A percentile compares a stretch with the other conserved stretches of the same genome.
Evolutionary conservation across 2,888 invertebrate genomes (phyloP).

Genomic region (Pterostichus niger): DNA sequence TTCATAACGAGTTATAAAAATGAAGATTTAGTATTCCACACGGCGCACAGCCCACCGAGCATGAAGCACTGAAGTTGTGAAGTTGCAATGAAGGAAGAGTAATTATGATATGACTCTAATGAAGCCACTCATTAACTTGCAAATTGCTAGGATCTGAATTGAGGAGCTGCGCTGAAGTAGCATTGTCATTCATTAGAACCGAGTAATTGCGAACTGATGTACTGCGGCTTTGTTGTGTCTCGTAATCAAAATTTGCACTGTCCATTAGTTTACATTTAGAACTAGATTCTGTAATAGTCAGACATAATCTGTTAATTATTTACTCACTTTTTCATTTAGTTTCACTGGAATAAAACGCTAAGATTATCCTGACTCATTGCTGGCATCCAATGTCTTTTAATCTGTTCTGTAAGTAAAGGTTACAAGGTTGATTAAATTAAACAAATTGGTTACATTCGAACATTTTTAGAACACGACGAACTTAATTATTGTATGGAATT

Average conservation of each 20-base stretch:
- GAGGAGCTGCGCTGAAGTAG: constrained; percentile 28
- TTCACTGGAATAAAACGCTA: background rate
- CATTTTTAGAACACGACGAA: too few relatives aligned
- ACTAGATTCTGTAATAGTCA: background rate
- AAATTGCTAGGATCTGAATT: constrained; percentile 55
- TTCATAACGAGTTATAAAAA: constrained; percentile 27
- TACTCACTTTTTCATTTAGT: background rate
- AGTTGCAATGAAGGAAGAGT: constrained; percentile 34
- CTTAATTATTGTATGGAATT: too few relatives aligned
- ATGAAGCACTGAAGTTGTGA: background rate
- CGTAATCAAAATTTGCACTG: constrained; percentile 29
- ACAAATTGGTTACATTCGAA: background rate
- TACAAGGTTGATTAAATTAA: constrained; percentile 5
- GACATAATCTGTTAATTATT: background rate
- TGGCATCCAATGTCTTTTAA: background rate
- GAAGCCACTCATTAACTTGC: constrained; percentile 61
- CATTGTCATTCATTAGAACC: constrained; percentile 47
- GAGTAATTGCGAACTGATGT: constrained; percentile 31
- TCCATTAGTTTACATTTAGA: constrained; percentile 20
- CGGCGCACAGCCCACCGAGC: background rate
- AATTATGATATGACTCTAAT: constrained; percentile 60
- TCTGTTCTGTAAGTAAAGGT: background rate
- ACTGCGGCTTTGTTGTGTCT: constrained; percentile 18
- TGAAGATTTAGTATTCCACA: constrained; percentile 53
- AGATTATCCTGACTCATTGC: background rate